Evolutionary conservation across 2,888 invertebrate species (phyloP), one percentile per base, ranked within the genome.

Genomic region (Adelognathus sp.): DNA sequence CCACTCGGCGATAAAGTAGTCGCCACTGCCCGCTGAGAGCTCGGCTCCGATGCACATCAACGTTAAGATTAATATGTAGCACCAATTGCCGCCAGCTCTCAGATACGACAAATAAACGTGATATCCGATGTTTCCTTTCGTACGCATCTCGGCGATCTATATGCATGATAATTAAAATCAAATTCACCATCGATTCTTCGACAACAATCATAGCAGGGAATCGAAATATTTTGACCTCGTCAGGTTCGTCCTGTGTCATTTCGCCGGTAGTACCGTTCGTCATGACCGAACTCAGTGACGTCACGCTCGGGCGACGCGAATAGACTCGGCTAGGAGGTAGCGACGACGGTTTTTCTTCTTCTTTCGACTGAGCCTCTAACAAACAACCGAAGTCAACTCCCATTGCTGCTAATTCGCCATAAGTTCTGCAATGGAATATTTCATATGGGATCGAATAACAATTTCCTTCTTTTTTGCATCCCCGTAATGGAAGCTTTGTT

Each of bases 1-100:
- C 97, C 96, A 97, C 87, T 94, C 94, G 4, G 95, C 94, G 5
- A 97, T 93, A 92, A 96, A 97, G 92, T 95, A 96, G 89, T 97
- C 97, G 0, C 95, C 94, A 4, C 94, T 93, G 7, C 96, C 97
- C 1, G 95, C 96, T 41, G 95, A 91, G 4, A 94, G 84, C 91
- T 97, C 97, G 0, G 96, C 93, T 0, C 95, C 79, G 18, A 95
- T 83, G 82, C 95, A 96, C 29, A 95, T 93, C 1, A 94, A 54
- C 2, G 95, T 81, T 91, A 96, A 93, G 0, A 94, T 88, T 16
- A 93, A 84, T 36, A 95, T 93, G 2, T 95, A 86, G 54, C 93
- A 92, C 80, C 93, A 93, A 81, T 95, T 94, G 0, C 97, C 96
- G 54, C 96, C 95, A 1, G 96, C 95, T 11, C 91, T 89, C 75